Percentiles rank a stretch among this genome's conserved stretches.
Evolutionary conservation across 2,888 invertebrate species (phyloP).

Genomic region (Papilio demoleus): DNA sequence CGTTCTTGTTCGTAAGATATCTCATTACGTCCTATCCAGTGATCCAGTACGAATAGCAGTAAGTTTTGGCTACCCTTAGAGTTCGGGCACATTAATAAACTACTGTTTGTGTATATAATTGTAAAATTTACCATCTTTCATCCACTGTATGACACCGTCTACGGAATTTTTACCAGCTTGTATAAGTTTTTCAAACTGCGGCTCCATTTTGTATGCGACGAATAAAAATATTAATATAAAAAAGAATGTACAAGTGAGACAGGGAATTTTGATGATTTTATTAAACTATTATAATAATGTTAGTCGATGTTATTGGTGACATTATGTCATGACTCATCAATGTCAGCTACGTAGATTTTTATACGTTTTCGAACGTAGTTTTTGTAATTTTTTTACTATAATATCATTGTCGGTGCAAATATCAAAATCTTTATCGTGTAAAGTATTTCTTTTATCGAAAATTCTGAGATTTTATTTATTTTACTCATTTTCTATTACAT

Average conservation of each 20-base stretch:
- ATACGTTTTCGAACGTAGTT: neutral
- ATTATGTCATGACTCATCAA: neutral
- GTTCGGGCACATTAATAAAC: neutral
- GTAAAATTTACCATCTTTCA: slow-evolving; percentile 59
- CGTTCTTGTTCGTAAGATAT: too few relatives aligned
- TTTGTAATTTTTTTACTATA: neutral
- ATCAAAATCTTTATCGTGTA: too few relatives aligned
- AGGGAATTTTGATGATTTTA: slow-evolving; percentile 1
- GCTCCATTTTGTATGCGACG: slow-evolving; percentile 35
- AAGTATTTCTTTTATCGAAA: too few relatives aligned
- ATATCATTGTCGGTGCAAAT: too few relatives aligned
- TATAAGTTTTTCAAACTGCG: slow-evolving; percentile 55
- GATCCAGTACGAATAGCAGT: too few relatives aligned
- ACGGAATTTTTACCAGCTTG: slow-evolving; percentile 57
- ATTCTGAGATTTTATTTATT: too few relatives aligned
- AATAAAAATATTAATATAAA: neutral
- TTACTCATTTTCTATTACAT: too few relatives aligned
- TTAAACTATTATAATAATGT: neutral
- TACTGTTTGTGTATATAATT: neutral
- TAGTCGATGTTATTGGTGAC: slow-evolving; percentile 6
- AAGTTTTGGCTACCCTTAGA: too few relatives aligned
- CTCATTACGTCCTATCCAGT: too few relatives aligned
- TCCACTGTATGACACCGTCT: slow-evolving; percentile 60
- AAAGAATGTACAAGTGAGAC: neutral
- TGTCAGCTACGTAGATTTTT: neutral